Evolutionary conservation across 2,113 vertebrate species (phyloP), one percentile per base, ranked within the genome.

Genomic region (Menura novaehollandiae): DNA sequence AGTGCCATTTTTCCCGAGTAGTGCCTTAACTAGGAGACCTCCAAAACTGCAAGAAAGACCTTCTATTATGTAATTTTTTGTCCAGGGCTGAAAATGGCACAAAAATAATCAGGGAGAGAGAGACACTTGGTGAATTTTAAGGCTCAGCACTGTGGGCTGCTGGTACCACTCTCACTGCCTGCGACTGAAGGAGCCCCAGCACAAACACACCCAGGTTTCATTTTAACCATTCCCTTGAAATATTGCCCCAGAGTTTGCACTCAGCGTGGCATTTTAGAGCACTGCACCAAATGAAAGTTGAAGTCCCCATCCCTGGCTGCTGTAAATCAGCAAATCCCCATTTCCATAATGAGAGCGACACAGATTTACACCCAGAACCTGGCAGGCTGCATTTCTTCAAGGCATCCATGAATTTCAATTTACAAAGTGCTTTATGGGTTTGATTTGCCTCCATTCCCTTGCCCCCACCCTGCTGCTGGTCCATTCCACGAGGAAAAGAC

Each of bases 351-450:
- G 47, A 76, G 83, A 47, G 52, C 4, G 47, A 14, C 79, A 2
- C 76, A 93, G 88, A 87, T 97, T 96, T 94, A 94, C 91, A 91
- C 59, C 47, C 56, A 11, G 77, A 5, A 21, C 21, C 89, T 56
- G 84, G 51, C 59, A 9, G 22, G 90, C 88, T 78, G 86, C 68
- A 2, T 69, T 86, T 78, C 76, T 86, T 23, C 58, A 37, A 92
- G 75, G 56, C 88, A 24, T 59, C 84, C 68, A 64, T 84, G 80
- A 87, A 75, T 93, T 84, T 56, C 20, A 64, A 89, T 84, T 37
- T 71, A 35, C 73, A 37, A 60, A 86, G 68, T 92, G 88, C 77
- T 92, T 93, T 56, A 51, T 63, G 68, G 83, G 56, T 33, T 89
- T 47, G 88, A 51, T 94, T 94, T 91, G 33, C 24, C 51, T 86